Evolutionary conservation across 1,140 invertebrate genomes (phyloP).

Genomic region (Listronotus bonariensis): DNA sequence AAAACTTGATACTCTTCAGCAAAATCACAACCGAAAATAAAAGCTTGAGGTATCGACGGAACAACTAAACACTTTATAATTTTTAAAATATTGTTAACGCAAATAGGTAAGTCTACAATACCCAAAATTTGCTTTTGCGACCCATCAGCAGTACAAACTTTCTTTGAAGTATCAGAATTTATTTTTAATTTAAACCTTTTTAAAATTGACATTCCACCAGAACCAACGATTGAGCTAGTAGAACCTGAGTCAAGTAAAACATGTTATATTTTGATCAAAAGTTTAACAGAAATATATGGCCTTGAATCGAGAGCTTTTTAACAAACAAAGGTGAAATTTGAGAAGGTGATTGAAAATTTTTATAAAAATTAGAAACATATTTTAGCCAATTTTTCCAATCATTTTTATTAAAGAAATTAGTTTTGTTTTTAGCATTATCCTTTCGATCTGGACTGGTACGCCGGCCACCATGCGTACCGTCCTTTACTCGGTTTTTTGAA

Average conservation of each 20-base stretch:
- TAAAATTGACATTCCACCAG: slow-evolving; percentile 9
- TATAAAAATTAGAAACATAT: background rate
- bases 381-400: background rate
- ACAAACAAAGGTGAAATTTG: slow-evolving; percentile 1
- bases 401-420: too few species aligned
- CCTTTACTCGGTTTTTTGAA: too few species aligned
- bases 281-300: slow-evolving; percentile 11
- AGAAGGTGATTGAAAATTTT: too few species aligned
- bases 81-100: background rate
- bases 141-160: slow-evolving; percentile 8
- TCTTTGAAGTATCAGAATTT: background rate
- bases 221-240: slow-evolving; percentile 8
- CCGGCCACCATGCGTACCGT: too few species aligned
- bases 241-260: slow-evolving; percentile 11
- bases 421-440: too few species aligned
- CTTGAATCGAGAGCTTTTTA: slow-evolving; percentile 8
- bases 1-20: background rate
- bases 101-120: slow-evolving; percentile 7
- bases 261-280: slow-evolving; percentile 14
- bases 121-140: slow-evolving; percentile 3
- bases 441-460: too few species aligned
- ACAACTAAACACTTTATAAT: background rate
- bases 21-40: slow-evolving; percentile 3
- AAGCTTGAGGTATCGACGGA: background rate
- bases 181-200: slow-evolving; percentile 8